Base-by-base conservation (phyloP, 2,113 vertebrate species). In the Struthidea cinerea region DNA sequence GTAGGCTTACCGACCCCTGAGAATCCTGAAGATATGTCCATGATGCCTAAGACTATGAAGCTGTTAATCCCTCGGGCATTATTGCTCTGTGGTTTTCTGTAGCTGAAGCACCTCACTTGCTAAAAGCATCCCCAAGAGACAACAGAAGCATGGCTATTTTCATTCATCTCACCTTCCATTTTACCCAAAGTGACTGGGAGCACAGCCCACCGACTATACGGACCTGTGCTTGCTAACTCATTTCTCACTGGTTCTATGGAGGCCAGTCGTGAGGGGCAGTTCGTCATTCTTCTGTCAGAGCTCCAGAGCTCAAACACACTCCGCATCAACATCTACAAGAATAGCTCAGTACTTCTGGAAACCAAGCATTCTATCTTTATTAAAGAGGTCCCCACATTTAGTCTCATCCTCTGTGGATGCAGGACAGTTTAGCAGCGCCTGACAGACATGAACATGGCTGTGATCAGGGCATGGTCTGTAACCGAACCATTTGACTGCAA, bases 251-350 rank as follows among this genome's bases (percentile, higher is more conserved):
- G 17, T 33, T 64, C 24, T 52, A 0, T 6, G 18, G 42, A 52
- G 47, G 20, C 2, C 7, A 91, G 64, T 5, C 0, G 0, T 6
- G 24, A 70, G 28, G 39, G 16, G n/a, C 17, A n/a, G 8, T 44
- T 15, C 60, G 5, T 41, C n/a, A 32, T 18, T 39, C 16, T 90
- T 77, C 84, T 44, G 13, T 15, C 52, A 75, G 21, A 93, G 33
- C 19, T 88, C 33, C 39, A 46, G 56, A 55, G 68, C 19, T 27
- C 17, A 74, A 73, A 56, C 24, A 37, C 11, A 5, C 3, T 32
- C 37, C 16, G 2, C 30, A 39, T 18, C 84, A 57, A 41, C 47
- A 15, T 10, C 46, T 23, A 5, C 28, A 59, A 46, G n/a, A 44
- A 47, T 1, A 63, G 9, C 30, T 64, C 32, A 4, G 7, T 49